phyloP scores from a whole-genome alignment of 2,113 vertebrate genomes.

The zebrafish (Danio rerio) region GRCz12tu NC_133192.1:53467501-53468000 shows the following conservation, averaged over 20 bases:
- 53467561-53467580: constrained; percentile 59
- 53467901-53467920: too few species aligned
- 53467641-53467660: background rate
- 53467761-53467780: too few species aligned
- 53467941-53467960: too few species aligned
- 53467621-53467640: constrained; percentile 57
- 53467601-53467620: constrained; percentile 42
- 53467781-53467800: too few species aligned
- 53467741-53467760: background rate
- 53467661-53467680: background rate
- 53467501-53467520: constrained; percentile 51
- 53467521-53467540: constrained; percentile 43
- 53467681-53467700: background rate
- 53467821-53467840: too few species aligned
- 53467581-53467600: background rate
- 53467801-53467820: too few species aligned
- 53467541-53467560: constrained; percentile 51
- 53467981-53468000: too few species aligned
- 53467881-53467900: too few species aligned
- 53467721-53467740: background rate
- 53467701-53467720: background rate
- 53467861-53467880: too few species aligned
- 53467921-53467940: too few species aligned
- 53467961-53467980: too few species aligned
- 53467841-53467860: too few species aligned